These are phyloP conservation scores for Eutrigla gurnardus DNA, from an alignment of 2,797 vertebrate species.

Conservation along the genomic window DNA sequence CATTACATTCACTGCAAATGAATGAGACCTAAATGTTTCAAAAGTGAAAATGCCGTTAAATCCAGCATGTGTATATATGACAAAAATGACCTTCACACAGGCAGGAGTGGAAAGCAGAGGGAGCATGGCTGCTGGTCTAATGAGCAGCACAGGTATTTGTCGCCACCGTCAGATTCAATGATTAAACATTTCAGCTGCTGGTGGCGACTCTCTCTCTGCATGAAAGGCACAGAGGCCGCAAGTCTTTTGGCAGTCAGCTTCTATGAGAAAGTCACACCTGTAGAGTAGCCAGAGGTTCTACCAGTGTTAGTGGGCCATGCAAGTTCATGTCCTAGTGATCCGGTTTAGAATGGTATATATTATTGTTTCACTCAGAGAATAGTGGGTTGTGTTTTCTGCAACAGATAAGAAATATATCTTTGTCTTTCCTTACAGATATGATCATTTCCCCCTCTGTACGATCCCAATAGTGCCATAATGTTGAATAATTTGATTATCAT, in stretches of 20 bases:
- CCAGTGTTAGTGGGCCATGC: background rate
- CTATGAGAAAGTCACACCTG: background rate
- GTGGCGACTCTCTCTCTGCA: background rate
- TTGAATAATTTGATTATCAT: too few species aligned
- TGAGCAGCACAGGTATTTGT: background rate
- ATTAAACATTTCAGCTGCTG: background rate
- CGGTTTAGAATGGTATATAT: background rate
- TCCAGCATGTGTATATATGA: background rate
- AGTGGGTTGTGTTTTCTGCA: background rate
- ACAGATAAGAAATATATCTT: background rate
- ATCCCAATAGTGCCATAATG: background rate
- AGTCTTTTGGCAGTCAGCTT: background rate
- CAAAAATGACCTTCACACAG: background rate
- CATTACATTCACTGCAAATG: slow-evolving; percentile 1
- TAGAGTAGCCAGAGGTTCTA: background rate
- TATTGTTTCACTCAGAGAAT: background rate
- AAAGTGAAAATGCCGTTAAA: slow-evolving; percentile 1
- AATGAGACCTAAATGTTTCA: slow-evolving; percentile 14
- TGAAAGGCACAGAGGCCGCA: background rate
- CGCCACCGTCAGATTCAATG: background rate
- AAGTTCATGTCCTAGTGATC: background rate
- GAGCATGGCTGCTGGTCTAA: background rate
- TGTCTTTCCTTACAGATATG: too few species aligned
- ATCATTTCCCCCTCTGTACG: background rate
- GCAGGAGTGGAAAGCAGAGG: background rate